phyloP scores from a whole-genome alignment of 2,797 vertebrate species.

The Clamator glandarius region DNA sequence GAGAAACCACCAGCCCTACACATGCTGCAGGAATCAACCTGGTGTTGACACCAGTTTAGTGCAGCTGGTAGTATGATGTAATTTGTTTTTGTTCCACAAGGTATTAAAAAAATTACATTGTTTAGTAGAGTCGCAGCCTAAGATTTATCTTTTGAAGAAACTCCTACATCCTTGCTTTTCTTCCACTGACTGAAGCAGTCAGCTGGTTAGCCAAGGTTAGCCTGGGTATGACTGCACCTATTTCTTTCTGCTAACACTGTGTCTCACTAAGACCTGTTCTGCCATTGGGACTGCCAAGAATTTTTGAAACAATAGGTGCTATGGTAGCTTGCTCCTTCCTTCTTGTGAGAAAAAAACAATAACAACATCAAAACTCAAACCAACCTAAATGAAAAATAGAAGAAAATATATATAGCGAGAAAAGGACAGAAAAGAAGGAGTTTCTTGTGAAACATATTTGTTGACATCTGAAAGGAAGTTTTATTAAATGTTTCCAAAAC shows the following conservation, averaged over 20 bases:
- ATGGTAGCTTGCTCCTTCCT: not conserved
- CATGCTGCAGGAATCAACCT: not conserved
- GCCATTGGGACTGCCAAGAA: not conserved
- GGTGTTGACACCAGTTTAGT: not conserved
- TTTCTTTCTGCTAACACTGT: not conserved
- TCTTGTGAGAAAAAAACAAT: not conserved
- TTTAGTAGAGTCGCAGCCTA: not conserved
- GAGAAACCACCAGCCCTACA: not conserved
- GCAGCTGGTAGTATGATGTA: not conserved
- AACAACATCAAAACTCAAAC: not conserved
- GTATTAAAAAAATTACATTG: not conserved
- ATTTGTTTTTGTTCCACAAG: not conserved
- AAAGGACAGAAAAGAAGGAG: not conserved
- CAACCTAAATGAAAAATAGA: not conserved
- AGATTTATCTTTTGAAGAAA: not conserved
- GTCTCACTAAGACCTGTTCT: not conserved
- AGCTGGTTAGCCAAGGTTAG: not conserved
- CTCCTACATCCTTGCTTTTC: not conserved
- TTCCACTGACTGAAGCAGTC: not conserved
- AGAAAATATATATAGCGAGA: not conserved
- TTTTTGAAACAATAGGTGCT: not conserved
- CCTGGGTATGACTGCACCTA: not conserved
- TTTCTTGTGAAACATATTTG: not conserved
- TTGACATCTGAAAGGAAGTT: not conserved
- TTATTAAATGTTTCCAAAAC: not conserved